Percentiles rank a stretch among this genome's conserved stretches.
Evolutionary conservation across 2,113 vertebrate species (phyloP).

Genomic region (crab-eating macaque (Macaca fascicularis)): T2T-MFA8v1.1 NC_088394.1:51633501-51634000

Average conservation of each 20-base stretch:
- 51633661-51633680: not conserved
- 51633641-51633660: accelerated
- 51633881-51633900: not conserved
- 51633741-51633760: conserved; percentile 17
- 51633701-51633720: not conserved
- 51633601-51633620: not conserved
- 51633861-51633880: accelerated
- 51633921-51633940: not conserved
- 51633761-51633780: not conserved
- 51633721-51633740: not conserved
- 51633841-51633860: not conserved
- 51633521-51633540: not conserved
- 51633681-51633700: not conserved
- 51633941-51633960: no score
- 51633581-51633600: accelerated
- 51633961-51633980: no score
- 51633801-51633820: not conserved
- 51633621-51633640: not conserved
- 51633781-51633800: not conserved
- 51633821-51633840: not conserved
- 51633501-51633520: not conserved
- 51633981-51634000: no score
- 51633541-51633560: not conserved
- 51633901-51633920: not conserved
- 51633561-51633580: not conserved